phyloP scores from a whole-genome alignment of 1,140 invertebrate species.

The Caenorhabditis tropicalis region DNA sequence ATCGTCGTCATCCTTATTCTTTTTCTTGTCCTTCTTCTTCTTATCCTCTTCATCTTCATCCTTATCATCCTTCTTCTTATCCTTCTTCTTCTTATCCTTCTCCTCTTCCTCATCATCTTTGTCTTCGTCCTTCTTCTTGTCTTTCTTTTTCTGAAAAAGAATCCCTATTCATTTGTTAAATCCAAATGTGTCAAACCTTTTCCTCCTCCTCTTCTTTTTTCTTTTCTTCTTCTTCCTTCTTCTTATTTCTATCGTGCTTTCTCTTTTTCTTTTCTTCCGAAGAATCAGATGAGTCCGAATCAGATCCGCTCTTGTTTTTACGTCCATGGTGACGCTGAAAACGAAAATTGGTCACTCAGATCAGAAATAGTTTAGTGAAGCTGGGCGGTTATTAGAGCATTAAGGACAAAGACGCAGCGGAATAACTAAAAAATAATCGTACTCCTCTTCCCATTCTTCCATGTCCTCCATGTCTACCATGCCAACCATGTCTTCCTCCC shows the following conservation, averaged over 20 bases:
- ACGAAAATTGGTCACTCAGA: too few species aligned
- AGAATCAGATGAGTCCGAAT: neutral
- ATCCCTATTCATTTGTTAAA: neutral
- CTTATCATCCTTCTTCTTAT: neutral
- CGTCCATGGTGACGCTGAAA: neutral
- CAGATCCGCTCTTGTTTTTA: neutral
- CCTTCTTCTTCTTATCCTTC: neutral
- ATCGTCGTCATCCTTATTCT: neutral
- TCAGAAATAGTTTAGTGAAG: too few species aligned
- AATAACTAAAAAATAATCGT: too few species aligned
- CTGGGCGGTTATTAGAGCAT: too few species aligned
- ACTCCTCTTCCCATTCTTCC: neutral
- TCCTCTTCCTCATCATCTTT: neutral
- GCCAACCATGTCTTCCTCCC: neutral
- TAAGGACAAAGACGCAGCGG: too few species aligned
- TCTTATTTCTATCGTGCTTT: neutral
- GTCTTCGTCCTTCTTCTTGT: neutral
- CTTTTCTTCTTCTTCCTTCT: neutral
- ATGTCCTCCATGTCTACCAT: neutral
- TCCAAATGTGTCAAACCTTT: too few species aligned
- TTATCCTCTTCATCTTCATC: neutral
- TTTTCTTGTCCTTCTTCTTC: neutral
- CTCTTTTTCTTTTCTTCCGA: slow-evolving; percentile 1
- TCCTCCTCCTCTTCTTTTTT: neutral
- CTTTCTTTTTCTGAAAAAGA: neutral